Percentiles rank a stretch among this genome's conserved stretches.
Evolutionary conservation across 2,113 vertebrate species (phyloP).

Genomic region (Donacobius atricapilla): DNA sequence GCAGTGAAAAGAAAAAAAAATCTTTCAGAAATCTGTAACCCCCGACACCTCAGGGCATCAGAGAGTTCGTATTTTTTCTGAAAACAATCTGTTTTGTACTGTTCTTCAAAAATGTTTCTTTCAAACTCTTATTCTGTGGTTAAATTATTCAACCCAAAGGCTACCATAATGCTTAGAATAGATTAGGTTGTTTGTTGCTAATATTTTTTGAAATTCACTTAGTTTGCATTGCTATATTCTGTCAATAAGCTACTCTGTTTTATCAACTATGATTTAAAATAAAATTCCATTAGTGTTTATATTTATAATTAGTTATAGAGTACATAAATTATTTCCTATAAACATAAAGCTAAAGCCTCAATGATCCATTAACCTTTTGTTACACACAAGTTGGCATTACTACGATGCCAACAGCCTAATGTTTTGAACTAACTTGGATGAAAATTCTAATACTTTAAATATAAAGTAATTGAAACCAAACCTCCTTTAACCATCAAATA

Average conservation of each 20-base stretch:
- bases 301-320: neutral
- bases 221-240: neutral
- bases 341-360: neutral
- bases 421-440: neutral
- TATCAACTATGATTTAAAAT: neutral
- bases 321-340: neutral
- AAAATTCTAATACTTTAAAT: neutral
- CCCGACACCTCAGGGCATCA: neutral
- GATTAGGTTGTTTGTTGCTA: neutral
- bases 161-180: neutral
- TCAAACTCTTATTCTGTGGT: neutral
- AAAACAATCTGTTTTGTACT: neutral
- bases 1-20: neutral
- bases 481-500: neutral
- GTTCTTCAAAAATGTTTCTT: neutral
- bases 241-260: neutral
- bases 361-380: neutral
- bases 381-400: neutral
- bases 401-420: neutral
- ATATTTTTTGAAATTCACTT: neutral
- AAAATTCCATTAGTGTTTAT: neutral
- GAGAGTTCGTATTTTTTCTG: neutral
- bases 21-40: neutral
- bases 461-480: neutral
- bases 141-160: neutral